Conservation (phyloP, 2,888 invertebrate species). For the Andrena marginata region DNA sequence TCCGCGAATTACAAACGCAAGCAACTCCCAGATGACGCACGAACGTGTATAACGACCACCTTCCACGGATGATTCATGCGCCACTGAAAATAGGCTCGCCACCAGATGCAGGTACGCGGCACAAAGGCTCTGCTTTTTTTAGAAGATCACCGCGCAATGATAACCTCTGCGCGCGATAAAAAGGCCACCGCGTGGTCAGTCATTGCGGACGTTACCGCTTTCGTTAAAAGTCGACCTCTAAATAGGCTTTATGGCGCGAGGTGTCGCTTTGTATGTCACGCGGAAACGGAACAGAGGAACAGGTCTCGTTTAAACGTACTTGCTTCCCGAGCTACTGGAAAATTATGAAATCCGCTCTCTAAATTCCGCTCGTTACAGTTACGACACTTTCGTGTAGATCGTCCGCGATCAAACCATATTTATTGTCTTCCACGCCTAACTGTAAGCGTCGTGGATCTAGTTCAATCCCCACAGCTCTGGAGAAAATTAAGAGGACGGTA, state of each 20-base stretch:
- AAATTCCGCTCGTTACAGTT: neutral
- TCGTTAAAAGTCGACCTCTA: slow-evolving; percentile 59
- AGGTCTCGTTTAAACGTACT: slow-evolving; percentile 45
- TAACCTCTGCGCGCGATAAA: slow-evolving; percentile 61
- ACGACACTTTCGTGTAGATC: neutral
- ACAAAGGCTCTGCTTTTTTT: slow-evolving; percentile 36
- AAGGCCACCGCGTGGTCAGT: slow-evolving; percentile 49
- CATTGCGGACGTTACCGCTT: slow-evolving; percentile 46
- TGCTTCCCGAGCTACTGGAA: neutral
- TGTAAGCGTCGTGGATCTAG: too few species aligned
- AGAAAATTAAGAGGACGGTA: too few species aligned
- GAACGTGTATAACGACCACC: slow-evolving; percentile 28
- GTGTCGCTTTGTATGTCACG: slow-evolving; percentile 40
- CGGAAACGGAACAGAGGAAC: slow-evolving; percentile 50
- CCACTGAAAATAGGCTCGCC: slow-evolving; percentile 45
- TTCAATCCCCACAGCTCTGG: too few species aligned
- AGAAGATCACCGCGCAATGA: slow-evolving; percentile 59
- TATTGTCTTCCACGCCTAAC: too few species aligned
- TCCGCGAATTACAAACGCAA: neutral
- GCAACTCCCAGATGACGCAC: slow-evolving; percentile 22
- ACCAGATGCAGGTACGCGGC: neutral
- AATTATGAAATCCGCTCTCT: neutral
- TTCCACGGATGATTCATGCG: slow-evolving; percentile 42
- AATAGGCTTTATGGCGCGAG: slow-evolving; percentile 31
- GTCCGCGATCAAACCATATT: too few species aligned